Conservation (phyloP, 2,888 invertebrate genomes). For the Scrobipalpa atriplicella region DNA sequence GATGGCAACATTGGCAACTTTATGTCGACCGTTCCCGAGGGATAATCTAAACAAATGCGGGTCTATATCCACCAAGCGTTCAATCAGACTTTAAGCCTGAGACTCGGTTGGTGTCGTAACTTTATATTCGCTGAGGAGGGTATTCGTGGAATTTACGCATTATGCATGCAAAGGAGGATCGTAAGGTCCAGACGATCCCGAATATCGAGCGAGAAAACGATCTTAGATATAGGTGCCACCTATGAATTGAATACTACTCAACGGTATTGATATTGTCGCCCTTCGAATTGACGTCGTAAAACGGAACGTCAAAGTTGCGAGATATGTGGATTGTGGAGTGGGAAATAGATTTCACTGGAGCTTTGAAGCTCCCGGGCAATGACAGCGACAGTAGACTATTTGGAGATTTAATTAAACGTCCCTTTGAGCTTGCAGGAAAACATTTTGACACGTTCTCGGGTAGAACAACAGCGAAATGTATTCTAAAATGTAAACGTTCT, state of each 20-base stretch:
- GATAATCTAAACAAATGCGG: constrained; percentile 65
- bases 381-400: neutral
- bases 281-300: constrained; percentile 17
- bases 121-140: constrained; percentile 68
- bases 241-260: constrained; percentile 16
- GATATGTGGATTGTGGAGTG: constrained; percentile 7
- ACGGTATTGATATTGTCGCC: constrained; percentile 19
- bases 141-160: constrained; percentile 61
- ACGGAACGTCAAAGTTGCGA: neutral
- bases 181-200: constrained; percentile 53
- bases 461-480: neutral
- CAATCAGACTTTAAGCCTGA: constrained; percentile 62
- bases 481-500: constrained; percentile 13
- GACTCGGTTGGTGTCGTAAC: constrained; percentile 55
- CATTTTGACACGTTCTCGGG: constrained; percentile 15
- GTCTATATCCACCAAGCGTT: constrained; percentile 57
- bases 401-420: constrained; percentile 14
- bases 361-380: neutral
- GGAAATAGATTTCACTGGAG: constrained; percentile 4
- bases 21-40: constrained; percentile 45
- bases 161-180: constrained; percentile 64
- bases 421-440: constrained; percentile 5
- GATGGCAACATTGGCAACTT: constrained; percentile 30
- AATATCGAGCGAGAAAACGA: constrained; percentile 22
- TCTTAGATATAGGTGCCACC: constrained; percentile 16